These are phyloP conservation scores for Drosophila littoralis DNA, from an alignment of 1,140 invertebrate genomes.

Conservation along the genomic window DNA sequence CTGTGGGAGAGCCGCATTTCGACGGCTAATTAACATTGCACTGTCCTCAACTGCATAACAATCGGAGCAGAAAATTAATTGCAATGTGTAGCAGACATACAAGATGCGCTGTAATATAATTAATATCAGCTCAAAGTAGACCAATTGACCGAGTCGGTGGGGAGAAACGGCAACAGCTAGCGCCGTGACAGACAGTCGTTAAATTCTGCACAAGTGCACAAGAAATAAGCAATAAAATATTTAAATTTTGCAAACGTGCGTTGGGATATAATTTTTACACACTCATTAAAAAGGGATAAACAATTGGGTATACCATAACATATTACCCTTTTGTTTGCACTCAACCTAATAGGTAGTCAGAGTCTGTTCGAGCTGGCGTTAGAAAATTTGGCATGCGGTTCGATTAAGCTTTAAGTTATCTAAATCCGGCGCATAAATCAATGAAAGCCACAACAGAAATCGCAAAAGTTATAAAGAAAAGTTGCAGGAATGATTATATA, in stretches of 20 bases:
- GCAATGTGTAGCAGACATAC: conserved; percentile 28
- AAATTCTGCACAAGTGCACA: conserved; percentile 4
- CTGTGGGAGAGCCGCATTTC: conserved; percentile 7
- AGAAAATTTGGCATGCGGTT: no score
- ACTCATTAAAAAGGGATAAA: no score
- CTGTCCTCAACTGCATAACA: conserved; percentile 32
- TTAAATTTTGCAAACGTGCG: conserved; percentile 26
- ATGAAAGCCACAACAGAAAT: no score
- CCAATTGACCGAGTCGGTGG: neutral
- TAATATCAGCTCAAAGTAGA: conserved; percentile 47
- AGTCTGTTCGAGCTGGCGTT: no score
- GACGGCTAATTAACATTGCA: conserved; percentile 40
- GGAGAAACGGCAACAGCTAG: conserved; percentile 8
- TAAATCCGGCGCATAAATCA: no score
- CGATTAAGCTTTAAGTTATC: no score
- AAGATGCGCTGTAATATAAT: conserved; percentile 47
- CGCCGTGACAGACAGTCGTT: conserved; percentile 9
- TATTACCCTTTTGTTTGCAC: no score
- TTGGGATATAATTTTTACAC: neutral
- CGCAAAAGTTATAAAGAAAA: neutral
- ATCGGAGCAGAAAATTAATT: conserved; percentile 62
- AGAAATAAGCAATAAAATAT: conserved; percentile 62
- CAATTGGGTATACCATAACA: no score
- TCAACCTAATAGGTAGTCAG: no score
- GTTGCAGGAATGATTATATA: neutral